Base-by-base conservation (phyloP, 2,113 vertebrate species). In the Suricata suricatta region DNA sequence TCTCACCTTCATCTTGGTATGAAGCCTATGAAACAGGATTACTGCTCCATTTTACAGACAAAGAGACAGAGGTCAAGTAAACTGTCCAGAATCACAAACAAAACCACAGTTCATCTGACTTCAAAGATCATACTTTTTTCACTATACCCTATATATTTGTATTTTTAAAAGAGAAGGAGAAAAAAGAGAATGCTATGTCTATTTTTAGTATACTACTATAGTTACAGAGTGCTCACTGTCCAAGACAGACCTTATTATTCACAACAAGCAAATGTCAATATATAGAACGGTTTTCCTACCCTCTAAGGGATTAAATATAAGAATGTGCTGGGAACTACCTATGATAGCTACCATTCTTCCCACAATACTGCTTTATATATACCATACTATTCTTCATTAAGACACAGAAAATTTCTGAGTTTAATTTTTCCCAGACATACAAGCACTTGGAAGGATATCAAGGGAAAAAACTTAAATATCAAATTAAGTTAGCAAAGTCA, bases 401-500 rank as follows among this genome's bases (percentile, higher is more conserved):
- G 66, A 69, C 86, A 89, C 60, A 86, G 15, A 92, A 88, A 97
- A 90, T 81, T 95, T 95, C 95, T 95, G 71, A 82, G 66, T 94
- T 96, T 96, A 94, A 80, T 92, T 95, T 96, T 92, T 82, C 38
- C 93, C 96, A 97, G 92, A 96, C 93, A 89, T 92, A 96, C 69
- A 96, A 89, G 86, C 57, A 74, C 82, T 97, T 97, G 79, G 93
- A 98, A 97, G 41, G 44, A n/a, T 76, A 95, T 88, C 66, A 97
- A 88, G 81, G 31, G 47, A 69, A 72, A 90, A 86, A 81, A 16
- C 60, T 86, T 96, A 86, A 82, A 95, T 19, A 92, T 66, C 82
- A 95, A 91, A 97, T 93, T 91, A 95, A 94, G 83, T 97, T 95
- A 97, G 89, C 66, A n/a, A 95, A 97, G 83, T 96, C 86, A 95